Evolutionary conservation across 2,888 invertebrate genomes (phyloP), one percentile per base, ranked within the genome.

Genomic region (Parasteatoda lunata): DNA sequence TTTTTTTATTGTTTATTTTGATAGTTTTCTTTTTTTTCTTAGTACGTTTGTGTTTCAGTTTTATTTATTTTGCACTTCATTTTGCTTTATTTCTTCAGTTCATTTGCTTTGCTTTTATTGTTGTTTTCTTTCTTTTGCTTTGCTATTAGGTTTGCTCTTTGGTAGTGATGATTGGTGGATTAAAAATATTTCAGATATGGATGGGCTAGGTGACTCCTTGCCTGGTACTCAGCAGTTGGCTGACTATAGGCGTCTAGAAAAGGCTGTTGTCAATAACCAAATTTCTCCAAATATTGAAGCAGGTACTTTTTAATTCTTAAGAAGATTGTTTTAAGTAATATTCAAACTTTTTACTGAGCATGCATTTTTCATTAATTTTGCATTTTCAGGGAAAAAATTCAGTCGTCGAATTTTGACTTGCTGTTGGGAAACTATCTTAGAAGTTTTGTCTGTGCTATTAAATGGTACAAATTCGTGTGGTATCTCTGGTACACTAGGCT

Each of bases 381-480:
- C 54, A 5, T 59, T 51, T 69, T 7, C 49, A 88, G 88, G 86
- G 5, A 79, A 91, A 84, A 92, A 92, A 89, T 91, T 93, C 77
- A 91, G 92, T n/a, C 91, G 92, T 4, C 91, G 96, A 84, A 95
- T 98, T 59, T 92, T 98, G 76, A 97, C 97, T 0, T 96, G 96
- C 90, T 97, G 97, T 91, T 98, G 98, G 98, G 95, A 96, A 65
- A 96, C 96, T 0, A 96, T 97, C 94, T 95, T 98, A 87, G 95
- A 96, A 15, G 96, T 98, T 0, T 92, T 98, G 15, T 96, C 97
- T 71, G 95, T 95, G 0, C 95, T 96, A 0, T 92, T 97, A 79
- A 94, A 94, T 1, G 91, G 89, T 3, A 91, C 91, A 64, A 91
- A 91, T 84, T 90, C 91, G 6, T 91, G 91, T 89, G 92, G 92